Evolutionary conservation across 1,140 invertebrate genomes (phyloP).

Genomic region (Holcopasites calliopsidis): DNA sequence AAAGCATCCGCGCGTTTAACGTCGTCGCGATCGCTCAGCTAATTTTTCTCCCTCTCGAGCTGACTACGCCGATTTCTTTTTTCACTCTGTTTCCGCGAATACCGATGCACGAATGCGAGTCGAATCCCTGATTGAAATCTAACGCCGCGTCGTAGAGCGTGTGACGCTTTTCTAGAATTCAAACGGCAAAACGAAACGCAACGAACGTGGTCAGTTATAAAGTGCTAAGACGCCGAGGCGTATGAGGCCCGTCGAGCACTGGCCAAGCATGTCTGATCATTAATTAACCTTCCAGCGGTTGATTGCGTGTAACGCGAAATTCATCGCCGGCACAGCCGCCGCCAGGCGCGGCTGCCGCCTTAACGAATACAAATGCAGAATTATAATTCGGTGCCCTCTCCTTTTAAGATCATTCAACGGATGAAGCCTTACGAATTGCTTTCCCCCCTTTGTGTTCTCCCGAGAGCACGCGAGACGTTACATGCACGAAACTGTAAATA

Average conservation of each 20-base stretch:
- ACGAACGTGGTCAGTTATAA: conserved; percentile 42
- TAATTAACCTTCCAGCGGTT: conserved; percentile 62
- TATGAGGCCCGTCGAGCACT: conserved; percentile 35
- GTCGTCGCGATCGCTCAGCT: neutral
- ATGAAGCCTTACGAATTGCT: conserved; percentile 56
- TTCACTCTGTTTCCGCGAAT: conserved; percentile 1
- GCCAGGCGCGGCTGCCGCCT: conserved; percentile 35
- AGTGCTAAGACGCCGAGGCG: conserved; percentile 29
- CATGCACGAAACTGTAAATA: conserved; percentile 46
- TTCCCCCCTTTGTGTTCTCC: conserved; percentile 54
- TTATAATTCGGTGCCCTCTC: conserved; percentile 68
- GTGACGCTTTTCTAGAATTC: conserved; percentile 32
- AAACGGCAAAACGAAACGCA: conserved; percentile 34
- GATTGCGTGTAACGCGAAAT: conserved; percentile 68
- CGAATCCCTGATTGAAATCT: conserved; percentile 26
- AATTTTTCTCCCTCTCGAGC: neutral
- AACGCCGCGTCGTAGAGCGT: conserved; percentile 20
- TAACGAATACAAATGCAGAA: conserved; percentile 76
- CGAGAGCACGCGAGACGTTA: conserved; percentile 44
- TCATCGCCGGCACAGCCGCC: conserved; percentile 52
- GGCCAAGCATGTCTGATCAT: conserved; percentile 54
- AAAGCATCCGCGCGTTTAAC: conserved; percentile 21
- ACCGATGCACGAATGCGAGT: neutral
- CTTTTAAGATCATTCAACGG: conserved; percentile 55
- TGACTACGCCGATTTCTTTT: neutral